These are phyloP conservation scores for Megalurothrips usitatus DNA, from an alignment of 2,888 invertebrate species.

Conservation along the genomic window DNA sequence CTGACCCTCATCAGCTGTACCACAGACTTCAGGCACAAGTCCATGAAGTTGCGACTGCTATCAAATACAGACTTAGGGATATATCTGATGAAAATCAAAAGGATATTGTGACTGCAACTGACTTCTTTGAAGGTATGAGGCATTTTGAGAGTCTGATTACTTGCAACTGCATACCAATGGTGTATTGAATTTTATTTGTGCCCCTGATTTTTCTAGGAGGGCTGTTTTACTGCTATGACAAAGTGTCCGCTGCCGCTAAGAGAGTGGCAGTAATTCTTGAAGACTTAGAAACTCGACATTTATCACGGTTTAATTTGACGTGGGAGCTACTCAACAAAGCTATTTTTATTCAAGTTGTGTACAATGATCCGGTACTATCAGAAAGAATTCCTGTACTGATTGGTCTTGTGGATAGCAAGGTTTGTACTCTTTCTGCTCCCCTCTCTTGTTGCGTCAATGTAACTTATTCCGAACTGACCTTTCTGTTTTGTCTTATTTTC, in stretches of 20 bases:
- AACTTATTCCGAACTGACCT: background rate
- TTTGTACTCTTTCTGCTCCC: slow-evolving; percentile 27
- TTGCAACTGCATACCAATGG: slow-evolving; percentile 8
- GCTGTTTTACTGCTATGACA: slow-evolving; percentile 59
- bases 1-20: slow-evolving; percentile 61
- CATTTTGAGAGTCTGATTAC: background rate
- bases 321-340: slow-evolving; percentile 65
- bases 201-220: slow-evolving; percentile 44
- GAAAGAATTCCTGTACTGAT: slow-evolving; percentile 53
- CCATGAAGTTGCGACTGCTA: slow-evolving; percentile 60
- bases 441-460: background rate
- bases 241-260: slow-evolving; percentile 57
- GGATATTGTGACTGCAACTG: slow-evolving; percentile 51
- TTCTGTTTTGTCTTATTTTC: slow-evolving; percentile 27
- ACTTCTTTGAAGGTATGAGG: slow-evolving; percentile 50
- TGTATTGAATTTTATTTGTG: background rate
- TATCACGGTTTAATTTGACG: slow-evolving; percentile 58
- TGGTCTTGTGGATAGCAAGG: slow-evolving; percentile 48
- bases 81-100: slow-evolving; percentile 50
- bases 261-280: slow-evolving; percentile 55
- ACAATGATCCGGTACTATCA: slow-evolving; percentile 54
- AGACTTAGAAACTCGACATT: slow-evolving; percentile 57
- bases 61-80: slow-evolving; percentile 55
- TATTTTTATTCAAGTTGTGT: slow-evolving; percentile 56
- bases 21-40: slow-evolving; percentile 59